These are phyloP conservation scores for Pachypeltis micranthus DNA, from an alignment of 1,140 invertebrate genomes.

Conservation along the genomic window DNA sequence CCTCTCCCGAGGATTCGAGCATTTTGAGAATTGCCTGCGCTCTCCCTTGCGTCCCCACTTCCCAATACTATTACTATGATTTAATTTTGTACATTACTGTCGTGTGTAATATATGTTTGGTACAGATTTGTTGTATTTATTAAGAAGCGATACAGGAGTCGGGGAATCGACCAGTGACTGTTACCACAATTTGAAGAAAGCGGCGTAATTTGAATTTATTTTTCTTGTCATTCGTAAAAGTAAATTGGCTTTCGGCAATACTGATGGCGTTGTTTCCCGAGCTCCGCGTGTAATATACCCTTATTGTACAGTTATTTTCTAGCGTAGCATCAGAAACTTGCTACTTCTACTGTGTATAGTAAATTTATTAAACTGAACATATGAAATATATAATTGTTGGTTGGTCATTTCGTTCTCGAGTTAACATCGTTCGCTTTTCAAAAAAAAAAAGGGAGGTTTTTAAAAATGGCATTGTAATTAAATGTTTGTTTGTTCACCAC, in stretches of 20 bases:
- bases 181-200: constrained; percentile 1
- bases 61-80: not conserved
- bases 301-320: constrained; percentile 3
- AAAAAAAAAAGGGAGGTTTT: no score
- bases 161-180: constrained; percentile 3
- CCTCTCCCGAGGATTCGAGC: not conserved
- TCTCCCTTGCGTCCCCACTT: no score
- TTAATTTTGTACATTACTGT: constrained; percentile 2
- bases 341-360: not conserved
- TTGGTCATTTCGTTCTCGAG: no score
- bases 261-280: not conserved
- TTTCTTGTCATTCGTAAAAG: not conserved
- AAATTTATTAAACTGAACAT: constrained; percentile 2
- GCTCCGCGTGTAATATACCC: not conserved
- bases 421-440: no score
- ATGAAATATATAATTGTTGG: not conserved
- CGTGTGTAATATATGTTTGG: constrained; percentile 5
- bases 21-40: not conserved
- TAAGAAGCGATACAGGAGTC: not conserved
- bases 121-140: constrained; percentile 1
- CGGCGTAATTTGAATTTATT: constrained; percentile 2
- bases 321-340: not conserved
- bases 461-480: no score
- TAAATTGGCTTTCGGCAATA: not conserved
- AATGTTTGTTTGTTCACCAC: no score